These are phyloP conservation scores for Steromphala cineraria DNA, from an alignment of 2,888 invertebrate species.

Conservation along the genomic window DNA sequence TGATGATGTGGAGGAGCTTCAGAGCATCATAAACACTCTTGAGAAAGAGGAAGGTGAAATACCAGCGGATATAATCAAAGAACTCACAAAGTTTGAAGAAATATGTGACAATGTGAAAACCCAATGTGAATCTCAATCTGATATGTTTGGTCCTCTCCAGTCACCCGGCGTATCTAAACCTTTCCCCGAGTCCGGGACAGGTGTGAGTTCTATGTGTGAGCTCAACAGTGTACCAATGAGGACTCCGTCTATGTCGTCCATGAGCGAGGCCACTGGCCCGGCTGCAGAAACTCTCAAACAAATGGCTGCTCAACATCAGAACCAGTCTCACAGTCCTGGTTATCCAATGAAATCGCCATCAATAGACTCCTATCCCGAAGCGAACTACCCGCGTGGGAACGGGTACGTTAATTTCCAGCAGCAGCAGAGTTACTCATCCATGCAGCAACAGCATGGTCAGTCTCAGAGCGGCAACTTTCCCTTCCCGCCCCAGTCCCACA, in stretches of 20 bases:
- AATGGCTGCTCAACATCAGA: slow-evolving; percentile 97
- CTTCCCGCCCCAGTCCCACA: slow-evolving; percentile 21
- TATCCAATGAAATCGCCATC: slow-evolving; percentile 49
- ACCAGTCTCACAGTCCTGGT: slow-evolving; percentile 72
- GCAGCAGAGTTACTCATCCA: slow-evolving; percentile 45
- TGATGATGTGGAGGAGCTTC: slow-evolving; percentile 62
- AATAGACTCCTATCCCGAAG: slow-evolving; percentile 25
- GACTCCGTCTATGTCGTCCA: slow-evolving; percentile 32
- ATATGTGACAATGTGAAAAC: slow-evolving; percentile 53
- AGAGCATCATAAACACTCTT: slow-evolving; percentile 81
- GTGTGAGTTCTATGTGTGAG: slow-evolving; percentile 41
- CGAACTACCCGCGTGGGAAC: slow-evolving; percentile 28
- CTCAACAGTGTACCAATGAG: slow-evolving; percentile 32
- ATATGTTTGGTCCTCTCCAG: slow-evolving; percentile 39
- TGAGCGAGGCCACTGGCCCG: slow-evolving; percentile 80
- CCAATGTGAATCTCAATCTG: slow-evolving; percentile 53
- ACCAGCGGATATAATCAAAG: slow-evolving; percentile 55
- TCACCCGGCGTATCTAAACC: slow-evolving; percentile 50
- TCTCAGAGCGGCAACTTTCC: slow-evolving; percentile 29
- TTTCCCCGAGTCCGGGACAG: slow-evolving; percentile 14
- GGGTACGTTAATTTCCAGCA: slow-evolving; percentile 50
- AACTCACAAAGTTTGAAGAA: slow-evolving; percentile 64
- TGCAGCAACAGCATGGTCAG: slow-evolving; percentile 36
- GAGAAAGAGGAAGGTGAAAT: slow-evolving; percentile 82
- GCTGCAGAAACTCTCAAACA: slow-evolving; percentile 96